phyloP scores from a whole-genome alignment of 2,113 vertebrate genomes.

The Hemibagrus wyckioides region DNA sequence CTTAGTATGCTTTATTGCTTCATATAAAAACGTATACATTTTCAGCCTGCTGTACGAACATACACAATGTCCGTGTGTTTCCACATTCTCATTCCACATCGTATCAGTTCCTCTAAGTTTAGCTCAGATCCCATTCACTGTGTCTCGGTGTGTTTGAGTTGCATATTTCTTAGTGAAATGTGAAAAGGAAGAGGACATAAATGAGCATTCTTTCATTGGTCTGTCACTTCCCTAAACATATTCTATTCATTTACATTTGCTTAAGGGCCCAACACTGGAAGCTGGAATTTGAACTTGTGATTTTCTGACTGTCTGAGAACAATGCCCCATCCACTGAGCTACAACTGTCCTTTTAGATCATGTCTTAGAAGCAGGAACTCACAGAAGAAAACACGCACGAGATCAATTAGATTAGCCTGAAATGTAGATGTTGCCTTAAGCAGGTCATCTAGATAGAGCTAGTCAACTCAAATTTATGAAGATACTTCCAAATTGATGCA shows the following conservation, averaged over 20 bases:
- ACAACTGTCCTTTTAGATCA: background rate
- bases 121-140: background rate
- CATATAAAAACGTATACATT: too few species aligned
- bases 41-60: background rate
- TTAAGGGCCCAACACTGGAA: background rate
- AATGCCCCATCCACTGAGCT: background rate
- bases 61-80: background rate
- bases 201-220: conserved; percentile 51
- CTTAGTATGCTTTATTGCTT: too few species aligned
- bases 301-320: background rate
- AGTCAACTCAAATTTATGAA: background rate
- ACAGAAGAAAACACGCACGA: conserved; percentile 49
- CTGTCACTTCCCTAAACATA: background rate
- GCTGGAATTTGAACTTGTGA: background rate
- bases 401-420: conserved; percentile 59
- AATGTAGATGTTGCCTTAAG: conserved; percentile 58
- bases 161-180: background rate
- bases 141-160: background rate
- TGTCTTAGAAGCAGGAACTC: conserved; percentile 36
- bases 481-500: background rate
- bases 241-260: conserved; percentile 14
- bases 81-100: background rate
- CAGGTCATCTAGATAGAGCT: conserved; percentile 49
- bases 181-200: conserved; percentile 25
- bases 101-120: conserved; percentile 8